Base-by-base conservation (phyloP, 2,113 vertebrate genomes). In the Eublepharis macularius region DNA sequence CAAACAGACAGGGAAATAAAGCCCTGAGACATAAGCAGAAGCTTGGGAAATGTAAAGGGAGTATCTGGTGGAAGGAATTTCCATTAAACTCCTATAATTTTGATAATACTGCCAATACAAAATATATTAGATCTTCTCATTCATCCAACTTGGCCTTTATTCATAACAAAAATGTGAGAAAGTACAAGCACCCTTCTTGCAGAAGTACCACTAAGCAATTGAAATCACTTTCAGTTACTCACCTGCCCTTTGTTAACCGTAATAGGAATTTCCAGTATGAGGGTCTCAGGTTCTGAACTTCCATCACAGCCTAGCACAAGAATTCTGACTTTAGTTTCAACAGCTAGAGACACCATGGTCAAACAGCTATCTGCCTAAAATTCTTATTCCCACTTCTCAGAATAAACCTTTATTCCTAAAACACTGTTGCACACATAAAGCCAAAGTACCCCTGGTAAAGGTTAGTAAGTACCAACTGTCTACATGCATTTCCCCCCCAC, bases 261-360 rank as follows among this genome's bases (percentile, higher is more conserved):
- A 98, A 91, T 65, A 99, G 97, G 92, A 99, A 99, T 90, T 99
- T 99, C 99, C 99, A 99, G 95, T 99, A 99, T 0, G 98, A 97
- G 29, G 99, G 99, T 87, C 98, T 94, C 91, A 99, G 94, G 91
- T 97, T 99, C 89, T 99, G 99, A 88, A 98, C 97, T 95, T 99
- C 99, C 98, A 99, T 98, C 91, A 99, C 98, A 80, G 98, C 98
- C 99, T 99, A 94, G 68, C 90, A 93, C 60, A 51, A 93, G 45
- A 95, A 76, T 5, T 80, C 81, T 73, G 41, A 83, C 32, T 76
- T 81, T 70, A 74, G 83, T 16, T 90, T 79, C 24, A 84, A 6
- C 88, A 29, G 81, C 72, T 51, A 73, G 0, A 66, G 45, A 8
- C 77, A 84, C 63, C 45, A 84, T 26, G 80, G 19, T 84, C 73